These are phyloP conservation scores for Chelonus insularis DNA, from an alignment of 1,140 invertebrate species.

Conservation along the genomic window DNA sequence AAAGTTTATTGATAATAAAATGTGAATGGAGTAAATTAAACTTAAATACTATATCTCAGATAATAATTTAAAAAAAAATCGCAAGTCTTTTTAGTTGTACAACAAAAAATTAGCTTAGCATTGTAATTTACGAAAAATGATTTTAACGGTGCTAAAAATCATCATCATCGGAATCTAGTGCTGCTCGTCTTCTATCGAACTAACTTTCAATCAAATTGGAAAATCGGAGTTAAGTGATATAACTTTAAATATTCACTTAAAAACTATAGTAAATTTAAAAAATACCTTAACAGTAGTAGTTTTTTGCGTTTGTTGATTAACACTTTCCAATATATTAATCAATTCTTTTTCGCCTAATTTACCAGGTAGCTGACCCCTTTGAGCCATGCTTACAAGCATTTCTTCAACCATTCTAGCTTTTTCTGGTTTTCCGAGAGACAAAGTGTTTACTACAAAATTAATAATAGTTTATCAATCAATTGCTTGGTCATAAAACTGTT, in stretches of 20 bases:
- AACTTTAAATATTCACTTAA: no score
- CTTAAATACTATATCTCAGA: no score
- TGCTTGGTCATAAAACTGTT: no score
- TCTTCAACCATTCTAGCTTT: slow-evolving; percentile 93
- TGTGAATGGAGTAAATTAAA: no score
- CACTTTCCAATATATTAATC: slow-evolving; percentile 80
- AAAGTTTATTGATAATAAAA: no score
- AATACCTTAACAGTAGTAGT: slow-evolving; percentile 79
- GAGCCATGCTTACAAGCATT: slow-evolving; percentile 91
- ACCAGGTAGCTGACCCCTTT: slow-evolving; percentile 77
- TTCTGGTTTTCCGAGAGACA: slow-evolving; percentile 91
- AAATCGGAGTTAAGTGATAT: no score
- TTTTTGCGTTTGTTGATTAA: slow-evolving; percentile 79
- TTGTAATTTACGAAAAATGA: no score
- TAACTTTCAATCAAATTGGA: no score
- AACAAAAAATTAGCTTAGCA: no score
- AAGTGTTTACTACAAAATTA: slow-evolving; percentile 79
- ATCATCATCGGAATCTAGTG: slow-evolving; percentile 83
- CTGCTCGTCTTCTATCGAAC: slow-evolving; percentile 83
- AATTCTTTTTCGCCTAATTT: slow-evolving; percentile 86
- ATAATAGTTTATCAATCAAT: slow-evolving; percentile 8
- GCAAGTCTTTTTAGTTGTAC: no score
- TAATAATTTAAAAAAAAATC: no score
- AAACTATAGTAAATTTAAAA: no score
- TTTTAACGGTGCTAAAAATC: slow-evolving; percentile 57